Evolutionary conservation across 2,113 vertebrate species (phyloP).

Genomic region (Siniperca knerii): DNA sequence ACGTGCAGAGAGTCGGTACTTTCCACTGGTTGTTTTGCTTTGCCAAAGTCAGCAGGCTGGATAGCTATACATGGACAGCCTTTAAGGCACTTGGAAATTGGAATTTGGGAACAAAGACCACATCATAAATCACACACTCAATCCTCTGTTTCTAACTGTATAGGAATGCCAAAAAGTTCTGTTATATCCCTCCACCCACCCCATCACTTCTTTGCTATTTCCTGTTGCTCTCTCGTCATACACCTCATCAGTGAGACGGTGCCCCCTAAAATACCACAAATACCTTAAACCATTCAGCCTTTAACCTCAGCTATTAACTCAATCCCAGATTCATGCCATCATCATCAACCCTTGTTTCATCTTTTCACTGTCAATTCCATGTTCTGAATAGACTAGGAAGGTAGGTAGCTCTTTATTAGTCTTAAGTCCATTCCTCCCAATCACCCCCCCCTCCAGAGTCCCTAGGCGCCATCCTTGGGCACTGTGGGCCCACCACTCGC

Average conservation of each 20-base stretch:
- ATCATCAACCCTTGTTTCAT: not conserved
- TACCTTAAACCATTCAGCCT: not conserved
- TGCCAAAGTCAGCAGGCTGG: constrained; percentile 67
- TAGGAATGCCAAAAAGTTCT: not conserved
- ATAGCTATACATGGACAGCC: constrained; percentile 17
- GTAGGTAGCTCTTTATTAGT: too few species aligned
- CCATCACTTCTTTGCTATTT: not conserved
- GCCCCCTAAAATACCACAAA: too few species aligned
- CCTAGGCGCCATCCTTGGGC: too few species aligned
- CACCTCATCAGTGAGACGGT: not conserved
- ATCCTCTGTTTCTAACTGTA: constrained; percentile 10
- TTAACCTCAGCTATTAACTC: fast-evolving
- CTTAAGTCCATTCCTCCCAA: too few species aligned
- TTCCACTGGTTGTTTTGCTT: constrained; percentile 36
- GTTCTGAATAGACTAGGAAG: not conserved
- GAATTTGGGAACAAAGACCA: constrained; percentile 46
- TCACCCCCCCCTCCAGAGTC: too few species aligned
- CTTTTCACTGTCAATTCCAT: not conserved
- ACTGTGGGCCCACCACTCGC: not conserved
- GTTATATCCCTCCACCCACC: not conserved
- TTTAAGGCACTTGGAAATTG: constrained; percentile 27
- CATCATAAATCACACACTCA: constrained; percentile 40
- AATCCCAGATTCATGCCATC: not conserved
- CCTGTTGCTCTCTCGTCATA: not conserved
- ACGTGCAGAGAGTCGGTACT: constrained; percentile 40